Percentiles rank a stretch among this genome's conserved stretches.
Evolutionary conservation across 2,888 invertebrate genomes (phyloP).

Genomic region (Cataglyphis cursor): DNA sequence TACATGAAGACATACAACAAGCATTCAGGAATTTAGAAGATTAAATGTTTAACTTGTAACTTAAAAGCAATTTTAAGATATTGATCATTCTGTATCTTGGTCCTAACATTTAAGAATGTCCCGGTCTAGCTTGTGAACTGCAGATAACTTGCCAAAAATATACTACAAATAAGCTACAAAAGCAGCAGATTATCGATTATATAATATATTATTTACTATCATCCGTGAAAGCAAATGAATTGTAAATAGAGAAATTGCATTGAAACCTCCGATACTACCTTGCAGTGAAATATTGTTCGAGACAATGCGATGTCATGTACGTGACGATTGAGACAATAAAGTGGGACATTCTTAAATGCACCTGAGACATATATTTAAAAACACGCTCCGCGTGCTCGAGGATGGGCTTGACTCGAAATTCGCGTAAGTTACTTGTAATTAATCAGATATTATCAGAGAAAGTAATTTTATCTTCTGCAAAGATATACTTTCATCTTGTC

Average conservation of each 20-base stretch:
- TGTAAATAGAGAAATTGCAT: slow-evolving; percentile 66
- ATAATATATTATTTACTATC: slow-evolving; percentile 25
- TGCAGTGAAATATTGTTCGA: slow-evolving; percentile 56
- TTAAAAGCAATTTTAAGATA: slow-evolving; percentile 64
- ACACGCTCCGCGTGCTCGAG: slow-evolving; percentile 20
- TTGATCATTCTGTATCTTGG: slow-evolving; percentile 64
- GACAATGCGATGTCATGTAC: slow-evolving; percentile 30
- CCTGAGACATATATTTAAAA: slow-evolving; percentile 59
- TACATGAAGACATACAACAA: slow-evolving; percentile 98
- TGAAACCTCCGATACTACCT: slow-evolving; percentile 48
- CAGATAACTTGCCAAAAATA: slow-evolving; percentile 33
- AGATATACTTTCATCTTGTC: slow-evolving; percentile 70
- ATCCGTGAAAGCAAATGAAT: slow-evolving; percentile 27
- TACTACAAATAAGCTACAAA: neutral
- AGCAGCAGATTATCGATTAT: slow-evolving; percentile 31
- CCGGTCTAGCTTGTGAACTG: slow-evolving; percentile 57
- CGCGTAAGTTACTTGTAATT: slow-evolving; percentile 60
- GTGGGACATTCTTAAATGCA: slow-evolving; percentile 81
- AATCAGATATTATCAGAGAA: slow-evolving; percentile 43
- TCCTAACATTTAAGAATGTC: slow-evolving; percentile 77
- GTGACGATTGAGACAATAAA: slow-evolving; percentile 72
- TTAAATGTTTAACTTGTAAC: slow-evolving; percentile 87
- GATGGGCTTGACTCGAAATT: slow-evolving; percentile 35
- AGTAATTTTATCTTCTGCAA: slow-evolving; percentile 42
- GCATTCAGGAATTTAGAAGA: slow-evolving; percentile 99